Conservation (phyloP, 2,797 vertebrate species). For the Carduelis carduelis region DNA sequence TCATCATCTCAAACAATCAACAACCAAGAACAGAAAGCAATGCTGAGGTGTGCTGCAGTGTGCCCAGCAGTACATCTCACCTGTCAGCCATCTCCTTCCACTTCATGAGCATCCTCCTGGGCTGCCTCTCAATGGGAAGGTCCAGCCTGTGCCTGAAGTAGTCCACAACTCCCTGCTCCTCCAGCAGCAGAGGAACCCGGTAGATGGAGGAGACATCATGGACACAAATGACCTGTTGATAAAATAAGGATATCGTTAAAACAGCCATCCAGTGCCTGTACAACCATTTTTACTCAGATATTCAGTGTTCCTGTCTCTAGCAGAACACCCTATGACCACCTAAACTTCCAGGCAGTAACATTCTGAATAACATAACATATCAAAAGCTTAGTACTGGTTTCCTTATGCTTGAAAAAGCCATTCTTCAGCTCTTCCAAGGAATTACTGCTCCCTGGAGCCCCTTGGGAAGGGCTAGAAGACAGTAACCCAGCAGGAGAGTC, state of each 20-base stretch:
- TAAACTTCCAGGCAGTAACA: neutral
- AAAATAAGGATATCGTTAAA: neutral
- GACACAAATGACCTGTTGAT: slow-evolving; percentile 90
- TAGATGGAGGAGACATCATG: slow-evolving; percentile 93
- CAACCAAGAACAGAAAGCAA: neutral
- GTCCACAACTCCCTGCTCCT: slow-evolving; percentile 91
- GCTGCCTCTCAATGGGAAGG: slow-evolving; percentile 83
- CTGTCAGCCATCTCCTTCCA: slow-evolving; percentile 98
- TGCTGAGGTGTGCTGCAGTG: neutral
- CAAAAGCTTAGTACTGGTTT: neutral
- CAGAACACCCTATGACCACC: neutral
- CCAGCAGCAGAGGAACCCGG: slow-evolving; percentile 88
- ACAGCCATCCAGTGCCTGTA: neutral
- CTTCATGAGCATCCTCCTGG: slow-evolving; percentile 89
- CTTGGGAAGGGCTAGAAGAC: neutral
- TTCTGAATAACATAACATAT: neutral
- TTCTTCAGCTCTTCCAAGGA: neutral
- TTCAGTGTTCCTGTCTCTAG: neutral
- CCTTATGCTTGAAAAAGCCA: neutral
- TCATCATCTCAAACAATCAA: neutral
- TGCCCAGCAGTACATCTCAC: slow-evolving; percentile 54
- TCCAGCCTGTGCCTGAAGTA: slow-evolving; percentile 88
- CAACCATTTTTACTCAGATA: neutral
- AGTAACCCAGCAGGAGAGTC: neutral
- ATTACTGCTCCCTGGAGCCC: neutral